A percentile compares a stretch with the other conserved stretches of the same genome.
These are phyloP conservation scores for Clepsis dumicolana DNA, from an alignment of 2,888 invertebrate genomes.

Conservation along the genomic window DNA sequence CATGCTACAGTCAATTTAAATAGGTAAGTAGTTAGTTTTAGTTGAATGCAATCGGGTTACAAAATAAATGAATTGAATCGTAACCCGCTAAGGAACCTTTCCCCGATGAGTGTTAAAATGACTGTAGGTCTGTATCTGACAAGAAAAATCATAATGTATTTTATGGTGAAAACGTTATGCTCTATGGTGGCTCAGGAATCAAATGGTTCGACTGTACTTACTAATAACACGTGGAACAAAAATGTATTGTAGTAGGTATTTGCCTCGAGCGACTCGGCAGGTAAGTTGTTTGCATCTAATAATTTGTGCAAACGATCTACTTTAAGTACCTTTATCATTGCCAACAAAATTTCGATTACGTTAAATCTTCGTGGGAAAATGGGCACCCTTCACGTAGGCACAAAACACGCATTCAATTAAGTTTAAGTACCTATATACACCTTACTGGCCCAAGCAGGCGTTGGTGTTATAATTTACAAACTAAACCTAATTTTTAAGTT, in stretches of 20 bases:
- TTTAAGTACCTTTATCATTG: slow-evolving; percentile 8
- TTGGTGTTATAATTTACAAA: slow-evolving; percentile 21
- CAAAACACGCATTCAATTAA: slow-evolving; percentile 19
- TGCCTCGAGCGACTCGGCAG: neutral
- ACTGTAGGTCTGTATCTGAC: too few species aligned
- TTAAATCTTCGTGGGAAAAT: slow-evolving; percentile 27
- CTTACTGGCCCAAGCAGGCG: neutral
- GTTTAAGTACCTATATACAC: neutral
- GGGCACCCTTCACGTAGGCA: slow-evolving; percentile 12
- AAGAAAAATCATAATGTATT: too few species aligned
- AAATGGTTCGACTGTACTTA: too few species aligned
- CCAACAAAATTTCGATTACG: slow-evolving; percentile 13
- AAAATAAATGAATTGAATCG: too few species aligned
- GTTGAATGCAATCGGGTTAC: too few species aligned
- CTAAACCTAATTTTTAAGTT: slow-evolving; percentile 29
- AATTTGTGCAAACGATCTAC: slow-evolving; percentile 17
- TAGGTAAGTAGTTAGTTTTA: too few species aligned
- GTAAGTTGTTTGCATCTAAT: slow-evolving; percentile 5
- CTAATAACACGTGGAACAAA: too few species aligned
- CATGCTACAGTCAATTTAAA: too few species aligned
- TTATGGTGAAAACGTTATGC: too few species aligned
- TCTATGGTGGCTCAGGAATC: too few species aligned
- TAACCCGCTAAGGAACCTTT: too few species aligned
- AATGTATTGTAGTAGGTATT: neutral
- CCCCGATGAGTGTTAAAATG: too few species aligned